A percentile compares a stretch with the other conserved stretches of the same genome.
These are phyloP conservation scores for Conistra vaccinii DNA, from an alignment of 2,888 invertebrate genomes.

Conservation along the genomic window DNA sequence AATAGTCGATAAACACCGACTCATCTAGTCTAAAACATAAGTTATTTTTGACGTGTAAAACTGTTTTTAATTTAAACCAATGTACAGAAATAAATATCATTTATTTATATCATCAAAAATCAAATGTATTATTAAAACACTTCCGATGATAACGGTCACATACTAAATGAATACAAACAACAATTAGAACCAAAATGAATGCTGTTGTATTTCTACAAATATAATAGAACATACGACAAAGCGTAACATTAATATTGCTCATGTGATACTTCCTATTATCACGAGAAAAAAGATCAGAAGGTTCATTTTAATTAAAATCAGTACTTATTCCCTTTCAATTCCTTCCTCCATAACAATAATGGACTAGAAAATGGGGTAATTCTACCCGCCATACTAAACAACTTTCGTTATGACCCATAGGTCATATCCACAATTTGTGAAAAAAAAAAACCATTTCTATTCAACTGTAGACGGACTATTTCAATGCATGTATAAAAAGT, in stretches of 20 bases:
- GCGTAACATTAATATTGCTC: constrained; percentile 49
- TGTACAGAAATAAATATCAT: no score
- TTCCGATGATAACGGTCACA: not conserved
- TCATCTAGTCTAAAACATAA: no score
- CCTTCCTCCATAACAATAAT: not conserved
- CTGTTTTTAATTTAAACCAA: no score
- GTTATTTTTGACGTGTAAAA: no score
- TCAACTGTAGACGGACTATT: no score
- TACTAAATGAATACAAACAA: constrained; percentile 4
- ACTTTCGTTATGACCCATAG: no score
- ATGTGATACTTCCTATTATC: constrained; percentile 12
- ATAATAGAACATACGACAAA: constrained; percentile 32
- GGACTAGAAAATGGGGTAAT: no score
- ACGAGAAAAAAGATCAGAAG: constrained; percentile 7
- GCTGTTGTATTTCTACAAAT: constrained; percentile 16
- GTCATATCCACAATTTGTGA: no score
- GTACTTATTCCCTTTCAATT: not conserved
- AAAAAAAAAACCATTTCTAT: no score
- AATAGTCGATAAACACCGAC: no score
- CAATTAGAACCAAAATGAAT: constrained; percentile 16
- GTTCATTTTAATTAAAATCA: not conserved
- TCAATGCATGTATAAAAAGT: no score
- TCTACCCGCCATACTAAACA: no score
- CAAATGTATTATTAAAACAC: not conserved
- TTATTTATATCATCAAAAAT: not conserved